phyloP scores from a whole-genome alignment of 2,113 vertebrate genomes.

The Cnemophilus loriae region DNA sequence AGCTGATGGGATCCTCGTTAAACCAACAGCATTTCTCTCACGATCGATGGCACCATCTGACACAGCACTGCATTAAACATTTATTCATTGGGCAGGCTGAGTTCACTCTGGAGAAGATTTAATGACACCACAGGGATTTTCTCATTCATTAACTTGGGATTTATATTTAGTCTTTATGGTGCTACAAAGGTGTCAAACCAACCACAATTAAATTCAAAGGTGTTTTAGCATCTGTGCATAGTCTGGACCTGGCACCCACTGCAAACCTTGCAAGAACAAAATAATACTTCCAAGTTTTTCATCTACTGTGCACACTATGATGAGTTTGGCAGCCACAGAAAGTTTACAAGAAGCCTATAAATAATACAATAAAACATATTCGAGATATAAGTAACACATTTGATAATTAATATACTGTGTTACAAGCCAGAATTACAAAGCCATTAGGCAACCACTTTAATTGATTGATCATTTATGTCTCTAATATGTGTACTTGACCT shows the following conservation, averaged over 20 bases:
- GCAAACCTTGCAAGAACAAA: background rate
- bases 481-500: background rate
- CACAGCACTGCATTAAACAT: conserved; percentile 10
- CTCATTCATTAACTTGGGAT: conserved; percentile 34
- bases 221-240: background rate
- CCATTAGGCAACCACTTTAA: background rate
- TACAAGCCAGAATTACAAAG: background rate
- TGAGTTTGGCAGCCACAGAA: background rate
- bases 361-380: background rate
- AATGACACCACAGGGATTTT: conserved; percentile 16
- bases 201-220: background rate
- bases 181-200: background rate
- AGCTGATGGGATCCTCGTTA: background rate
- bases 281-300: background rate
- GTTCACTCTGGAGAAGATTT: background rate
- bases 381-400: background rate
- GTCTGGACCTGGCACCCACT: background rate
- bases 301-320: background rate
- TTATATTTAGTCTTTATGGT: background rate
- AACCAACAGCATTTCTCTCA: background rate
- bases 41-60: conserved; percentile 7
- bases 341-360: background rate
- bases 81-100: background rate
- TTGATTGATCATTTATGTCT: background rate
- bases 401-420: background rate